Evolutionary conservation across 2,888 invertebrate species (phyloP).

Genomic region (Brenthis ino): DNA sequence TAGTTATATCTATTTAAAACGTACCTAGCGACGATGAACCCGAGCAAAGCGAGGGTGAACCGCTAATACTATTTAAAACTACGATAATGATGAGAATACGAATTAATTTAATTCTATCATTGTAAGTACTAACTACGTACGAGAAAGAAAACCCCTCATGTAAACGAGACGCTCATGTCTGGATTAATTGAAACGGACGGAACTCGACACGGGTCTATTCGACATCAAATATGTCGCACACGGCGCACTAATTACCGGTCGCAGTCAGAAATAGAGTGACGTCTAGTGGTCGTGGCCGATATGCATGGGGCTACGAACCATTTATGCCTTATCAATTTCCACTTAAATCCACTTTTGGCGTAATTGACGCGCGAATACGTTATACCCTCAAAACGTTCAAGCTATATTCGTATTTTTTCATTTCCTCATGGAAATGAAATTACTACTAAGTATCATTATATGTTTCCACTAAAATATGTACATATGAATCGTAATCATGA

Average conservation of each 20-base stretch:
- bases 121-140: constrained; percentile 46
- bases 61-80: too few species aligned
- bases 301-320: constrained; percentile 28
- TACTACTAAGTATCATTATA: background rate
- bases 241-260: constrained; percentile 65
- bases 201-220: constrained; percentile 46
- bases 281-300: constrained; percentile 57
- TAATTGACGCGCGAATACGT: constrained; percentile 23
- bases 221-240: constrained; percentile 47
- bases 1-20: too few species aligned
- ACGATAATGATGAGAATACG: constrained; percentile 12
- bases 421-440: background rate
- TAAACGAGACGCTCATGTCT: constrained; percentile 55
- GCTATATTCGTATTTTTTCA: background rate
- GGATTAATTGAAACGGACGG: constrained; percentile 72
- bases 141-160: constrained; percentile 60
- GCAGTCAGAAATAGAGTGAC: constrained; percentile 60
- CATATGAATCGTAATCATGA: too few species aligned
- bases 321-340: constrained; percentile 39
- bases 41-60: too few species aligned
- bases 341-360: constrained; percentile 27
- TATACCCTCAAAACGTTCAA: background rate
- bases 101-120: constrained; percentile 44
- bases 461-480: too few species aligned
- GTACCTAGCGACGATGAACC: too few species aligned